These are phyloP conservation scores for Cataglyphis livida DNA, from an alignment of 2,888 invertebrate genomes.

Conservation along the genomic window DNA sequence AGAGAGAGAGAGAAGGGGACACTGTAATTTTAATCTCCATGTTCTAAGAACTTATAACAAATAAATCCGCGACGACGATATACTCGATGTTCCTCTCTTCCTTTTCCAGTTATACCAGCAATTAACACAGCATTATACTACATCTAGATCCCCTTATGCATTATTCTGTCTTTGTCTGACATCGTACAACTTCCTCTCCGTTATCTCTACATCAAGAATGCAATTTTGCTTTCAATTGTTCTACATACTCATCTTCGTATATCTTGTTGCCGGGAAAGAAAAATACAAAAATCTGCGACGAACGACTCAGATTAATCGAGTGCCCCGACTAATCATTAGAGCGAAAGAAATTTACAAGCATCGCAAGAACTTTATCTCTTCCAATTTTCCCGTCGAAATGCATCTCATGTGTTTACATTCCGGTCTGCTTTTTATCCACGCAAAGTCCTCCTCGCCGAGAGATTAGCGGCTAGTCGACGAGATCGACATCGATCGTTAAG, in stretches of 20 bases:
- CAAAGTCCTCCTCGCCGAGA: constrained; percentile 16
- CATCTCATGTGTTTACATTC: not conserved
- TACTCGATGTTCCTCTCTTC: not conserved
- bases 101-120: not conserved
- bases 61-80: constrained; percentile 27
- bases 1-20: constrained; percentile 2
- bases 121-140: not conserved
- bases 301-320: not conserved
- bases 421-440: not conserved
- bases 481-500: constrained; percentile 36
- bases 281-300: not conserved
- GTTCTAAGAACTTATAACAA: constrained; percentile 29
- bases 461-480: constrained; percentile 22
- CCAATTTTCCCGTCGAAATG: constrained; percentile 2
- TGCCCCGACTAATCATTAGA: not conserved
- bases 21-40: constrained; percentile 23
- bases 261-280: not conserved
- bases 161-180: not conserved
- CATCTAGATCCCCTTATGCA: not conserved
- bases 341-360: constrained; percentile 2
- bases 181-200: constrained; percentile 13
- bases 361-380: constrained; percentile 6
- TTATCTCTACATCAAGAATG: constrained; percentile 18
- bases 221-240: constrained; percentile 13
- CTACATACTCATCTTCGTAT: not conserved